A percentile compares a stretch with the other conserved stretches of the same genome.
These are phyloP conservation scores for Neomorphus geoffroyi DNA, from an alignment of 2,797 vertebrate species.

Conservation along the genomic window DNA sequence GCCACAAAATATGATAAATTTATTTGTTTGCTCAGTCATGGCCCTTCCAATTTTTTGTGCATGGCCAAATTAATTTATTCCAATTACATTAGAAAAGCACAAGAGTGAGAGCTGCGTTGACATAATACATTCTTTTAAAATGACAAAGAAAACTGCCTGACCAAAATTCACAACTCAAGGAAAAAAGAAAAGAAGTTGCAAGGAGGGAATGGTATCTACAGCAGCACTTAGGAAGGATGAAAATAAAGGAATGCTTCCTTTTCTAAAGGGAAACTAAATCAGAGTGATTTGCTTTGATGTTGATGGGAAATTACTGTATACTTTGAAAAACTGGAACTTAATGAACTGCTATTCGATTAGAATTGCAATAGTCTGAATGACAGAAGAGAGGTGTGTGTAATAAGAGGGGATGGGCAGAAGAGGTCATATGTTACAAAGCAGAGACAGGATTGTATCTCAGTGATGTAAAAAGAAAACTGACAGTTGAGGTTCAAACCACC, in stretches of 20 bases:
- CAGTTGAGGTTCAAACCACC: background rate
- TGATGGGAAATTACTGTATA: constrained; percentile 15
- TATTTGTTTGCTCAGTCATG: background rate
- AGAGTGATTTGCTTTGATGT: constrained; percentile 46
- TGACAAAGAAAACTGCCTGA: background rate
- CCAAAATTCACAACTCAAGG: background rate
- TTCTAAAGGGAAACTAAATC: constrained; percentile 15
- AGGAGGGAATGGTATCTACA: background rate
- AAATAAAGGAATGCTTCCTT: background rate
- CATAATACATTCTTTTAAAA: background rate
- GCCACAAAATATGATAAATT: background rate
- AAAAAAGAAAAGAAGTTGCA: background rate
- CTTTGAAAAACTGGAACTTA: background rate
- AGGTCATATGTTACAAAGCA: background rate
- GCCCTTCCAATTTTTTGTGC: background rate
- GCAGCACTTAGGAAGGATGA: background rate
- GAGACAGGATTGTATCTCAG: background rate
- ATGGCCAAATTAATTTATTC: background rate
- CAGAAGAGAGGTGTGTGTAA: background rate
- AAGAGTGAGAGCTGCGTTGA: background rate
- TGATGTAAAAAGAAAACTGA: background rate
- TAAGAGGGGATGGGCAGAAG: background rate
- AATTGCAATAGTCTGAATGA: background rate
- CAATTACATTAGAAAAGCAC: background rate
- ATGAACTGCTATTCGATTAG: background rate